Evolutionary conservation across 1,140 invertebrate species (phyloP), one percentile per base, ranked within the genome.

Genomic region (Lethocerus indicus): DNA sequence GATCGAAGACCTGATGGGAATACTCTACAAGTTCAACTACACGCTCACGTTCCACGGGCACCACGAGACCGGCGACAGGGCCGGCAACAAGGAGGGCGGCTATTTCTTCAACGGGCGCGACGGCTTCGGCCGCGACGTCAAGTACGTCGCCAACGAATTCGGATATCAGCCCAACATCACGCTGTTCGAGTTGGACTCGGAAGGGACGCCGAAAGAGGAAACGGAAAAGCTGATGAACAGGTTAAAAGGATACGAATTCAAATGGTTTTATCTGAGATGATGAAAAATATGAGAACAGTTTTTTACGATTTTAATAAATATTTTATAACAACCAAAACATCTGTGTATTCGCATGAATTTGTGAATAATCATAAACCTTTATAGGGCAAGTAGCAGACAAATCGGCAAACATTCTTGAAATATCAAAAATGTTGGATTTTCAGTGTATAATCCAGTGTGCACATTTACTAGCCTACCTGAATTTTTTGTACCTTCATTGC

Each of bases 21-120:
- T 81, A 25, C 64, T 80, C 12, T 85, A 83, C 59, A 74, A 69
- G 47, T 83, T 83, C 57, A 81, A 83, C 58, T 84, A 82, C 57
- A 75, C 79, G 1, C 68, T 81, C 29, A 76, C 74, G 42, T 81
- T 81, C 56, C 79, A 84, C 55, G 78, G 77, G 0, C 80, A 84
- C 59, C 70, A 75, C 54, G 82, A 85, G 57, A 73, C 75, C 36
- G 81, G 80, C 1, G 74, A 75, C 52, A 69, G 66, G 1, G 73
- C 72, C 56, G 82, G 81, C 12, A 69, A 71, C 18, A 83, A 83
- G 59, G 64, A 75, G 52, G 81, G 81, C 26, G 78, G 72, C 42
- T 84, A 82, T 60, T 81, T 71, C 58, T 69, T 74, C 4, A 77
- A 75, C 52, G 72, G 73, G 24, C 67, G 78, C 56, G 76, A 81